Conservation (phyloP, 2,797 vertebrate species). For the Geotrypetes seraphini region DNA sequence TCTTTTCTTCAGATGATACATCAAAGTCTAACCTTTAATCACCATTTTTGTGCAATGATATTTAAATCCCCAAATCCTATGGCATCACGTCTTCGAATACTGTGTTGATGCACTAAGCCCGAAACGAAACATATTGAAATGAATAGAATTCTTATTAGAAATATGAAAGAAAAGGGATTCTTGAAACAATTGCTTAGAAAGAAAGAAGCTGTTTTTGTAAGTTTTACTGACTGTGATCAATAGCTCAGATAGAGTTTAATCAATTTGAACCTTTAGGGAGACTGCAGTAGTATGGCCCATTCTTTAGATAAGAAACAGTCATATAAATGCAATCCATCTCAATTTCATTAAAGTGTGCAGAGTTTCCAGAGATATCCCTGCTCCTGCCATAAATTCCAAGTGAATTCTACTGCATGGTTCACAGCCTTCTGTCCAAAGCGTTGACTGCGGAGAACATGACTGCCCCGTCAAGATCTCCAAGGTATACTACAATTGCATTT, state of each 20-base stretch:
- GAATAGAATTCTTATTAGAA: neutral
- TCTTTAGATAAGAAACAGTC: slow-evolving; percentile 1
- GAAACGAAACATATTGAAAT: neutral
- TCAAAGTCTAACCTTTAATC: too few species aligned
- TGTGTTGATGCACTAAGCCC: neutral
- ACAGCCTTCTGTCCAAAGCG: neutral
- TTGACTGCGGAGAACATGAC: neutral
- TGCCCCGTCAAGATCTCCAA: neutral
- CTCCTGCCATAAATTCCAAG: neutral
- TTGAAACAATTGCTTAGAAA: neutral
- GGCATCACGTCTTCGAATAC: too few species aligned
- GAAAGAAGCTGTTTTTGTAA: slow-evolving; percentile 7
- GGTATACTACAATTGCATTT: neutral
- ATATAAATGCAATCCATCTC: neutral
- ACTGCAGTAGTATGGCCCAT: neutral
- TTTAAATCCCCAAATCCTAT: neutral
- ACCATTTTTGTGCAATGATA: too few species aligned
- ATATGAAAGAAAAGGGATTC: neutral
- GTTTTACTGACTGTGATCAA: neutral
- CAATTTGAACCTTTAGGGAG: neutral
- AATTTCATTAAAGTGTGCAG: neutral
- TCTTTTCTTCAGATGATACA: too few species aligned
- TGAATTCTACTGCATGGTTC: neutral
- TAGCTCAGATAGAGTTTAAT: neutral
- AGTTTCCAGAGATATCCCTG: neutral